Base-by-base conservation (phyloP, 2,888 invertebrate species). In the Acleris laterana region DNA sequence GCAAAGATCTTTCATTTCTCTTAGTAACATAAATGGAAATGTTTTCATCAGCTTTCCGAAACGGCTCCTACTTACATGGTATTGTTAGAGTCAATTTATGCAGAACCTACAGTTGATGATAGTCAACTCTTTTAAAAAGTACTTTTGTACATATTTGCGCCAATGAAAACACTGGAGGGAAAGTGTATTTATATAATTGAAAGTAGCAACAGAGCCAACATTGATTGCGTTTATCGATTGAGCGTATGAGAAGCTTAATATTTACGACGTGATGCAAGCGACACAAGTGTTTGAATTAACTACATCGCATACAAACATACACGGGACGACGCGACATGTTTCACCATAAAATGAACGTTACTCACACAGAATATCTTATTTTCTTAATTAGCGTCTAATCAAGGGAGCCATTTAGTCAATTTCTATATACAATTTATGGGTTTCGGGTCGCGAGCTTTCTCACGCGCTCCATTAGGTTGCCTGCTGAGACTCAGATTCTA, bases 341-440 rank as follows among this genome's bases (percentile, higher is more conserved):
- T 78, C 77, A 74, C 73, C 68, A 75, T 77, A 77, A 78, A 76
- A 74, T 68, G 71, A 72, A 60, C 72, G 72, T 67, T 72, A 68
- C 63, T 68, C 65, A 86, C 84, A 88, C 80, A 82, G 84, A 83
- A 81, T 78, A 79, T 84, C 79, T 88, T 84, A 78, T 85, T 79
- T 82, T 84, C 75, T 88, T 85, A 87, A 90, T 90, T 87, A 89
- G 82, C 82, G 80, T 85, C 82, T 77, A 85, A 88, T 89, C 85
- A 89, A 88, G 81, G 81, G 83, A 81, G 82, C 83, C 87, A 81
- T 88, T 90, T 84, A 88, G 79, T 83, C 72, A 76, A 81, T 79
- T 79, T 79, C 73, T 82, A 83, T 83, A 79, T 70, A 84, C 80
- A 77, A 86, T 89, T 90, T 88, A 90, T 82, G 80, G 76, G 77